Evolutionary conservation across 2,113 vertebrate species (phyloP).

Genomic region (Psophia crepitans): DNA sequence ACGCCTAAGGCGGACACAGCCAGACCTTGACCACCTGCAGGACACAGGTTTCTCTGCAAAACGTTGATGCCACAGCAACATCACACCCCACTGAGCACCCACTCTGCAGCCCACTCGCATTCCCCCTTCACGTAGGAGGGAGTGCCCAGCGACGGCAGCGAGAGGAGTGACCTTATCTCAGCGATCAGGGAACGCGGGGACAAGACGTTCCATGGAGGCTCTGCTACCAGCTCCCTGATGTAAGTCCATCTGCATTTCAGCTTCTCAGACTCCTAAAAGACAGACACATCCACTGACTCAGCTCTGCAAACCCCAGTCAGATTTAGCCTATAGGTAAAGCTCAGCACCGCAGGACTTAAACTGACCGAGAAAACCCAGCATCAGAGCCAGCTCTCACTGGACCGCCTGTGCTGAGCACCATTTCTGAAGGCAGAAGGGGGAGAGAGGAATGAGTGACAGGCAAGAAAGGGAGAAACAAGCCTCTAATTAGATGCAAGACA

Average conservation of each 20-base stretch:
- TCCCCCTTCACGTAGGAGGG: fast-evolving
- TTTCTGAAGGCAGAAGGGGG: neutral
- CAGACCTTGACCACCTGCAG: neutral
- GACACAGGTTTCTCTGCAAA: neutral
- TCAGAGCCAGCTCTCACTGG: fast-evolving
- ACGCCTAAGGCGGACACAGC: neutral
- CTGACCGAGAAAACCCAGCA: neutral
- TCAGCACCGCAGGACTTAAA: neutral
- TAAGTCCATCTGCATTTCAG: neutral
- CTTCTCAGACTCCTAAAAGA: neutral
- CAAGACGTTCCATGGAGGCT: neutral
- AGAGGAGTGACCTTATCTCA: neutral
- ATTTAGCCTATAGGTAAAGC: neutral
- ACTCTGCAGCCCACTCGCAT: neutral
- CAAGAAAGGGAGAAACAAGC: neutral
- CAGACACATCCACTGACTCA: neutral
- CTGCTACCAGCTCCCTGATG: neutral
- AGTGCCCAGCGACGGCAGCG: fast-evolving
- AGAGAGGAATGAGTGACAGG: neutral
- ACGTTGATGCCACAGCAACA: fast-evolving
- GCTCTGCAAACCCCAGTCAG: neutral
- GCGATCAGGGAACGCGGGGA: neutral
- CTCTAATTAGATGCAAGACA: constrained; percentile 10
- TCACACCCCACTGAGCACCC: no score
- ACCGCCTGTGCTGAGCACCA: neutral